Evolutionary conservation across 2,888 invertebrate species (phyloP).

Genomic region (Cecidostiba fungosa): DNA sequence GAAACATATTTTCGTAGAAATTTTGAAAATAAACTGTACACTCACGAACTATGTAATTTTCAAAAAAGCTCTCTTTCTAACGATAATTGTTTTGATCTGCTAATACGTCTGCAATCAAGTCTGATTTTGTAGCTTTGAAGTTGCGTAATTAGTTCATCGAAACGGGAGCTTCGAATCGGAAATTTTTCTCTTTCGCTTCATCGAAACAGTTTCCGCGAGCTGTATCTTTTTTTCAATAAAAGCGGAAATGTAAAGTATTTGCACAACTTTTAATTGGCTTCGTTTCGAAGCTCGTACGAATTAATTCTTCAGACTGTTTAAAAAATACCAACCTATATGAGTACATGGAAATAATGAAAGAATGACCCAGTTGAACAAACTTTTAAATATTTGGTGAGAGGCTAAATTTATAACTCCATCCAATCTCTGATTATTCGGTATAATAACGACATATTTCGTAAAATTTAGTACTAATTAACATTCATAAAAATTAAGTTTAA

Average conservation of each 20-base stretch:
- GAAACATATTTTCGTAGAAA: too few species aligned
- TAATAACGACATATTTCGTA: too few species aligned
- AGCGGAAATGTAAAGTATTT: not conserved
- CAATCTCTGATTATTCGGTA: too few species aligned
- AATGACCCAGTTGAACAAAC: not conserved
- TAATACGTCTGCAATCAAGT: not conserved
- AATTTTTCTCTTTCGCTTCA: not conserved
- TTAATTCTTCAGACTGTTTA: not conserved
- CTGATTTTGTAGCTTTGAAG: not conserved
- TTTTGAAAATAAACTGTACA: too few species aligned
- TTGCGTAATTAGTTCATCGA: not conserved
- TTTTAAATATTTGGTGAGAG: not conserved
- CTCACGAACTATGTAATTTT: too few species aligned
- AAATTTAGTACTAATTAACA: too few species aligned
- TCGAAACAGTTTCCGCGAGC: not conserved
- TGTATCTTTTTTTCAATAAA: not conserved
- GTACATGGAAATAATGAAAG: not conserved
- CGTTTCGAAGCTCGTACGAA: not conserved
- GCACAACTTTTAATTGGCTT: not conserved
- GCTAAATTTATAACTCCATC: not conserved
- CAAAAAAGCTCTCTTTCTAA: too few species aligned
- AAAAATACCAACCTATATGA: not conserved
- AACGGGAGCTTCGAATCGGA: not conserved
- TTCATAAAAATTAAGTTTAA: too few species aligned
- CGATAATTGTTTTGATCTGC: not conserved